Evolutionary conservation across 53 echinoderm and acorn worm species (phyloP).

Genomic region (Echinarachnius parma): DNA sequence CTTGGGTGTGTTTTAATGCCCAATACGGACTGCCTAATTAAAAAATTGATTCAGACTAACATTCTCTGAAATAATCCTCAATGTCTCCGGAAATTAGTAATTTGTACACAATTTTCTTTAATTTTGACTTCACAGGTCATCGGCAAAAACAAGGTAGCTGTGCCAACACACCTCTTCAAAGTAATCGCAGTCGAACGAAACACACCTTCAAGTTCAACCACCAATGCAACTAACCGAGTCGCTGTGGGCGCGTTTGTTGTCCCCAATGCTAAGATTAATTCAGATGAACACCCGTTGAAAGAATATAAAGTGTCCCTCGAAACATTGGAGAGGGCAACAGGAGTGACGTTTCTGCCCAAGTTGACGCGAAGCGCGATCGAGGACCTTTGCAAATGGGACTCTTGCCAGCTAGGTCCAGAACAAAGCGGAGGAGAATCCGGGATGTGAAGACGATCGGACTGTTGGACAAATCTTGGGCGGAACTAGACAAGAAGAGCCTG

Average conservation of each 20-base stretch:
- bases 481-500: constrained; percentile 50
- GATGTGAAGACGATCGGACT: constrained; percentile 55
- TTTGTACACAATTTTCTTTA: no score
- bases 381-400: constrained; percentile 76
- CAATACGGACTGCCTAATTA: no score
- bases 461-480: constrained; percentile 73
- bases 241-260: constrained; percentile 90
- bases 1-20: no score
- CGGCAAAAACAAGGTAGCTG: constrained; percentile 78
- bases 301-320: constrained; percentile 72
- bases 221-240: no score
- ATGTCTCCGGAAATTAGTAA: no score
- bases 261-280: constrained; percentile 72
- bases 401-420: no score
- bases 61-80: no score
- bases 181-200: constrained; percentile 59
- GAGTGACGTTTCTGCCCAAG: constrained; percentile 64
- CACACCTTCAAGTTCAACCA: no score
- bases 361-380: constrained; percentile 23
- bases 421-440: constrained; percentile 68
- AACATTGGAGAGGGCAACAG: constrained; percentile 61
- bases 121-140: constrained; percentile 91
- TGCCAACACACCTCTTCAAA: constrained; percentile 93
- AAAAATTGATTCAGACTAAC: no score
- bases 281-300: constrained; percentile 47